Conservation (phyloP, 2,888 invertebrate species). For the Polydrusus pterygomalis region DNA sequence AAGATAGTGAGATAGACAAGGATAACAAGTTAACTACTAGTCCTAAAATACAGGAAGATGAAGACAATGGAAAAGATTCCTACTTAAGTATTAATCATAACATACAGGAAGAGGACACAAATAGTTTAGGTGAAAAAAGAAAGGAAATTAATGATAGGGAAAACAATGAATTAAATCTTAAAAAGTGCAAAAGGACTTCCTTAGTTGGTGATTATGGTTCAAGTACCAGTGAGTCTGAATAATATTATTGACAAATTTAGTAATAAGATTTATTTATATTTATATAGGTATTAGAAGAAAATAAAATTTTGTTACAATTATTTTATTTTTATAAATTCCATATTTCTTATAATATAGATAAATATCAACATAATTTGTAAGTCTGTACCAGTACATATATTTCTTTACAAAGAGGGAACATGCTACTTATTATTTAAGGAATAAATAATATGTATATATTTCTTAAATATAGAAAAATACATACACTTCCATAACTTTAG, state of each 20-base stretch:
- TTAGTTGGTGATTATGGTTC: slow-evolving; percentile 53
- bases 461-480: no score
- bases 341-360: no score
- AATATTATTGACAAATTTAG: neutral
- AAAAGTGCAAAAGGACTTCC: slow-evolving; percentile 36
- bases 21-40: neutral
- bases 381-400: no score
- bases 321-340: no score
- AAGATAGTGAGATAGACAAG: neutral
- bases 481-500: neutral
- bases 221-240: slow-evolving; percentile 47
- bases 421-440: no score
- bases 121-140: slow-evolving; percentile 26
- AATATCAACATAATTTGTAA: no score
- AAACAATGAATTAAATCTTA: neutral
- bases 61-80: no score
- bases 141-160: neutral
- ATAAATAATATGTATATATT: neutral
- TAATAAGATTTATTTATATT: neutral
- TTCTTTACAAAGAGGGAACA: no score
- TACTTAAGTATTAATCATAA: neutral
- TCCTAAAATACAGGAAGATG: neutral
- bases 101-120: neutral
- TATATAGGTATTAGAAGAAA: neutral
- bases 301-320: no score